Base-by-base conservation (phyloP, 2,888 invertebrate genomes). In the Scelioninae gen. 1 region DNA sequence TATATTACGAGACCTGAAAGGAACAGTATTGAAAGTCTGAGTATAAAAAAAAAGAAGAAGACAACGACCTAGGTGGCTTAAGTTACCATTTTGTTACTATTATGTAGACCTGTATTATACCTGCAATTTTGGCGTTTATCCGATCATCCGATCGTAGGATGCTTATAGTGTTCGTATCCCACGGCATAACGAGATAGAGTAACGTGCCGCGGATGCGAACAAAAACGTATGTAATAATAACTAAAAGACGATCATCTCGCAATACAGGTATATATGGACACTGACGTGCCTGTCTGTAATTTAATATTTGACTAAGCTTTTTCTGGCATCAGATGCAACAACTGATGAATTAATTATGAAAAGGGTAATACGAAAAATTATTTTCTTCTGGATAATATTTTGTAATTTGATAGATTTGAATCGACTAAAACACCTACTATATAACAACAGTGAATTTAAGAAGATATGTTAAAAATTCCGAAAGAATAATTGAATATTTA, bases 41-140 rank as follows among this genome's bases (percentile, higher is more conserved):
- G 72, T 43, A 11, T 62, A 55, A 45, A 60, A 68, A 76, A 11
- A 60, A 62, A 43, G 76, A 68, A 76, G 53, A 49, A 72, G 31
- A 79, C 78, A 63, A 79, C 76, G 69, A 84, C 55, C 66, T 43
- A 45, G 65, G 84, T 86, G 88, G 89, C 88, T 90, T 88, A 86
- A 89, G 87, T 91, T 91, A 89, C 91, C 83, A 90, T 90, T 90
- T 87, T 88, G 87, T 88, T 83, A 55, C 87, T 72, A 88, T 89
- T 89, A 88, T 88, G 87, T 89, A 84, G 69, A 65, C 60, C 66
- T 68, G 86, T 83, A 89, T 90, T 90, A 91, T 92, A 92, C 92
- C 91, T 90, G 91, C 90, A 91, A 91, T 91, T 91, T 88, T 85
- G 85, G 83, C 75, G 71, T 87, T 88, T 91, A 91, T 92, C 91